These are phyloP conservation scores for Podarcis raffonei DNA, from an alignment of 2,113 vertebrate genomes.

Conservation along the genomic window DNA sequence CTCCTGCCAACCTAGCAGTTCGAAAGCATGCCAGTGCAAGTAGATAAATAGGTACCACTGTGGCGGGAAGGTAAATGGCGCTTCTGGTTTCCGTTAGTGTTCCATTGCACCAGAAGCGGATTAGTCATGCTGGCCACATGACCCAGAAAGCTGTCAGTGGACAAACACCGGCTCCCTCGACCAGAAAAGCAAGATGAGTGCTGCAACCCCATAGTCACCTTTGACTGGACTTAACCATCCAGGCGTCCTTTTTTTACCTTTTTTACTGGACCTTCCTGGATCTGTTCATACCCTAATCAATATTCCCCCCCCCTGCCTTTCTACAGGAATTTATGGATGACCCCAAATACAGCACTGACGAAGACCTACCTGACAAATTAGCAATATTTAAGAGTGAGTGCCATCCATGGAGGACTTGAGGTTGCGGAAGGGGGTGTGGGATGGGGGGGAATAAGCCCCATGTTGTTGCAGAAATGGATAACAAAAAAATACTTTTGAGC, in stretches of 20 bases:
- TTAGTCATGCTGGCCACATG: too few species aligned
- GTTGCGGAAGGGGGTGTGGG: neutral
- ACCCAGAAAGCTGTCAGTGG: too few species aligned
- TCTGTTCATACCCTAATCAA: neutral
- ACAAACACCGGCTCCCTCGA: too few species aligned
- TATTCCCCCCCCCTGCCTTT: neutral
- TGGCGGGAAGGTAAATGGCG: neutral
- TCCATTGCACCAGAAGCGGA: neutral
- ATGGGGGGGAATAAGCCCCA: neutral
- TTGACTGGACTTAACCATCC: too few species aligned
- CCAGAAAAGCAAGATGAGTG: too few species aligned
- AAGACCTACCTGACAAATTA: conserved; percentile 78
- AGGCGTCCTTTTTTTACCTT: neutral
- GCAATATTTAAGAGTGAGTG: conserved; percentile 81
- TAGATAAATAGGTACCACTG: too few species aligned
- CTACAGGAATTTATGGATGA: conserved; percentile 80
- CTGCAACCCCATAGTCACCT: too few species aligned
- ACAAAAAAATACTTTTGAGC: too few species aligned
- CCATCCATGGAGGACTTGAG: too few species aligned
- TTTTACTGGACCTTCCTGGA: fast-evolving
- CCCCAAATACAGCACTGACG: conserved; percentile 78
- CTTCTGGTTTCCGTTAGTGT: neutral
- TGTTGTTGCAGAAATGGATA: too few species aligned
- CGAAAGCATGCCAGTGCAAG: too few species aligned
- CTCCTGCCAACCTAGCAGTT: too few species aligned